Conservation (phyloP, 2,797 vertebrate genomes). For the Platyrinchus mystaceus region DNA sequence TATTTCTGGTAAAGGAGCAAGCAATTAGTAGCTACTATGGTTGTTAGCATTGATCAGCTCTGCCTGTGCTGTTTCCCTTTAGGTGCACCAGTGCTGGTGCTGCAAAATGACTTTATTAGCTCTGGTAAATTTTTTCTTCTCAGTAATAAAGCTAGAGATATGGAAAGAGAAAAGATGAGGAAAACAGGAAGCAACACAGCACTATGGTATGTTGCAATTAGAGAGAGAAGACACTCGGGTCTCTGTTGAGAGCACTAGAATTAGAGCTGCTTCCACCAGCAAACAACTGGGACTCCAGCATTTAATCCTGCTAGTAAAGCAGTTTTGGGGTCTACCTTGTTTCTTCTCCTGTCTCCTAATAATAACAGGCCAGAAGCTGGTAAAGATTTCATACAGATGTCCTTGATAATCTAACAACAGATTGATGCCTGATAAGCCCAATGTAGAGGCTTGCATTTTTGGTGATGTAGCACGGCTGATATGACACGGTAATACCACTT, state of each 20-base stretch:
- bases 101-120: neutral
- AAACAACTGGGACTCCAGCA: neutral
- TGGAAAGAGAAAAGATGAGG: neutral
- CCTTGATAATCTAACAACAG: neutral
- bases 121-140: neutral
- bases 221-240: neutral
- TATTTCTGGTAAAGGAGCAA: neutral
- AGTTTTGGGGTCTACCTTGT: neutral
- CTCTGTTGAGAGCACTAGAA: neutral
- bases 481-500: neutral
- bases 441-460: rapidly evolving
- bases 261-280: neutral
- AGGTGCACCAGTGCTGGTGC: neutral
- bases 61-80: neutral
- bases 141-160: neutral
- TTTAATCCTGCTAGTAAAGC: neutral
- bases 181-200: neutral
- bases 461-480: neutral
- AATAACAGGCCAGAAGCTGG: neutral
- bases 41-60: neutral
- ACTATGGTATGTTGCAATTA: neutral
- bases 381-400: neutral
- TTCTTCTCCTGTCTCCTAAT: neutral
- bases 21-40: neutral
- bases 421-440: neutral